Evolutionary conservation across 1,140 invertebrate genomes (phyloP), one percentile per base, ranked within the genome.

Genomic region (Lordiphosa mommai): DNA sequence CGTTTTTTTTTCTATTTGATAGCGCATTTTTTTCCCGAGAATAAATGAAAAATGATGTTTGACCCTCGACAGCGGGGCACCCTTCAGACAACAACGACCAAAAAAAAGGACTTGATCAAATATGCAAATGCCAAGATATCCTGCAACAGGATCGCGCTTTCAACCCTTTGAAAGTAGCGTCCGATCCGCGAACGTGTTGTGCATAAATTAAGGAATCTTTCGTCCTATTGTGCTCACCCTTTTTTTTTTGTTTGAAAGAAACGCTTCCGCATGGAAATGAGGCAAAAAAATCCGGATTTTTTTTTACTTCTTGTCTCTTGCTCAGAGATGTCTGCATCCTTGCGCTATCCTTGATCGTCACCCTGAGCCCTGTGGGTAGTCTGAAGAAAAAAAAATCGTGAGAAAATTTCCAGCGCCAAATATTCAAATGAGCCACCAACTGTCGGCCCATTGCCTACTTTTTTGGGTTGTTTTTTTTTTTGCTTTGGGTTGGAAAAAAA

Each of bases 241-340:
- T 76, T 60, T 46, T 46, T 34, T 43, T 67, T 70, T 49, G 44
- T 40, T 33, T 23, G 9, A 60, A 66, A 41, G 58, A 58, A 58
- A 60, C 80, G 74, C 74, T 66, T 86, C 72, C 77, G 55, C 82
- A 86, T 86, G 61, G 79, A 86, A 86, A 86, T 86, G 82, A 86
- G 76, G 82, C 77, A 82, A 86, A 86, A 69, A 86, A 86, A 82
- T 70, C 74, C 57, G 74, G 82, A 72, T 86, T 86, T 85, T 86
- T 67, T 82, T 76, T 60, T 51, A 14, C 38, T 63, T 20, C 57
- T 48, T 72, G 61, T 72, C 55, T 55, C 53, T 55, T 63, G 34
- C 34, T 41, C 40, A 37, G 47, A 55, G 56, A 27, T 23, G 38
- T 67, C 73, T 72, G 61, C 40, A 40, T 72, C 55, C 41, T 52